These are phyloP conservation scores for Cephus runcator DNA, from an alignment of 2,888 invertebrate species.

Conservation along the genomic window DNA sequence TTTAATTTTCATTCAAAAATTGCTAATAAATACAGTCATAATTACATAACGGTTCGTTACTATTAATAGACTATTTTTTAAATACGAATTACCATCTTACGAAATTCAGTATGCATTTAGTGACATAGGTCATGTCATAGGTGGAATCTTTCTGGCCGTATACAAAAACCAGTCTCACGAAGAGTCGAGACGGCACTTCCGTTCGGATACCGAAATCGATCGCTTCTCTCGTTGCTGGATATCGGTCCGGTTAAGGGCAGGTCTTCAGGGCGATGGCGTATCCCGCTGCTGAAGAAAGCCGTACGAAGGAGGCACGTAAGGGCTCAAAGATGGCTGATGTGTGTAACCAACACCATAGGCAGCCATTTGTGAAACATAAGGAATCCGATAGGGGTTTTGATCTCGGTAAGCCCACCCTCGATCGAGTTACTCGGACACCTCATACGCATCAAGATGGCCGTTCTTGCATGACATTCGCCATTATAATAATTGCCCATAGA, in stretches of 20 bases:
- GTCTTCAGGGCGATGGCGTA: neutral
- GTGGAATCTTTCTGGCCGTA: neutral
- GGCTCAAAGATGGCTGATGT: constrained; percentile 59
- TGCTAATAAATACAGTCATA: neutral
- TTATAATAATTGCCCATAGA: constrained; percentile 22
- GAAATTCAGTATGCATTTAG: neutral
- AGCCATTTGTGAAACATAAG: constrained; percentile 61
- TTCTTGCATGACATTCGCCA: constrained; percentile 37
- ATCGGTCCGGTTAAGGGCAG: neutral
- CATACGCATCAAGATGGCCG: constrained; percentile 46
- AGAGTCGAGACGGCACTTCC: neutral
- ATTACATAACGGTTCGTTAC: too few species aligned
- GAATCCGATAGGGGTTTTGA: constrained; percentile 63
- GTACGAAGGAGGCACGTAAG: constrained; percentile 50
- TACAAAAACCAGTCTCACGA: neutral
- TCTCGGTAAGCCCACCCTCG: constrained; percentile 64
- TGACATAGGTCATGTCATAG: neutral
- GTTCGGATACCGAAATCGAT: neutral
- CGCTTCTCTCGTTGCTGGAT: neutral
- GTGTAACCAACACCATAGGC: constrained; percentile 61
- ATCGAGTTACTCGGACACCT: constrained; percentile 60
- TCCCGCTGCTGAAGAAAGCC: constrained; percentile 17
- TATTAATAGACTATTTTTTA: too few species aligned
- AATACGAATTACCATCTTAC: neutral
- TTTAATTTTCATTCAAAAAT: neutral